Conservation (phyloP, 2,888 invertebrate genomes). For the Andrena dorsata region DNA sequence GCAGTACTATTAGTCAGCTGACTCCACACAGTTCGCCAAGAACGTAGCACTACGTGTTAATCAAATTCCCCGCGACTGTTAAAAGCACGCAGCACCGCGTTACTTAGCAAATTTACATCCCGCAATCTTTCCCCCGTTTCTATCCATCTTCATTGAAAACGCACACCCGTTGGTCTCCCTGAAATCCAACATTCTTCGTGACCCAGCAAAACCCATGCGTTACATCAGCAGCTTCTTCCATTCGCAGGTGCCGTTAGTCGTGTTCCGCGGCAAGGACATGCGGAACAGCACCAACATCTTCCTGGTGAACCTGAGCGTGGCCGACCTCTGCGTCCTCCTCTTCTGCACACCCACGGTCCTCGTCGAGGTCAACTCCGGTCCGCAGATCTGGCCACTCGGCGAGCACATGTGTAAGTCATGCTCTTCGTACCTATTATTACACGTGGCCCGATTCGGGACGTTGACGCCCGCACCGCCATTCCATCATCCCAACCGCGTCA, state of each 20-base stretch:
- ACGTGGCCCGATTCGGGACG: constrained; percentile 3
- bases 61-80: no score
- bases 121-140: no score
- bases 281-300: constrained; percentile 98
- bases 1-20: background rate
- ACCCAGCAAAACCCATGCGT: background rate
- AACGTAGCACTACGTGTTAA: no score
- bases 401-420: constrained; percentile 95
- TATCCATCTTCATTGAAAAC: no score
- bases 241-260: constrained; percentile 90
- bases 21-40: background rate
- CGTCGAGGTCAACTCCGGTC: constrained; percentile 96
- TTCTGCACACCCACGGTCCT: constrained; percentile 97
- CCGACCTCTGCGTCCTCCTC: constrained; percentile 95
- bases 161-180: no score
- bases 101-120: no score
- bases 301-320: constrained; percentile 96
- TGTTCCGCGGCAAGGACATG: constrained; percentile 96
- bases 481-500: no score
- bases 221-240: background rate
- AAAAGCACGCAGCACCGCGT: no score
- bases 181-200: no score
- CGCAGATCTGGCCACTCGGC: constrained; percentile 97
- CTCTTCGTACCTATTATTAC: constrained; percentile 44
- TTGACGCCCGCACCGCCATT: background rate